Evolutionary conservation across 1,140 invertebrate species (phyloP).

Genomic region (Tyrophagus putrescentiae): DNA sequence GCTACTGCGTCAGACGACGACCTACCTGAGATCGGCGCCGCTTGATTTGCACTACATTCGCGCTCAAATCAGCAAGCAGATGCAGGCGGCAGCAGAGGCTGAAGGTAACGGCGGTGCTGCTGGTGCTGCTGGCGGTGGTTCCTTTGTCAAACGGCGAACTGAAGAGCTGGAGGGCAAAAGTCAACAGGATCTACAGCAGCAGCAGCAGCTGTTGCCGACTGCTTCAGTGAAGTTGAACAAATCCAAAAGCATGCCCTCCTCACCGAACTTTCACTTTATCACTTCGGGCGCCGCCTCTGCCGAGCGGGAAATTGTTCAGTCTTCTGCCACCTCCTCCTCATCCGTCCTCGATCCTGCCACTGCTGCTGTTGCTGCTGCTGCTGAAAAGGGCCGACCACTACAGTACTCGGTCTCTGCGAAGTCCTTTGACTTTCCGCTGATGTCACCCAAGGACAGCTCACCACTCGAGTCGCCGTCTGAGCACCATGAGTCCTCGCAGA

Average conservation of each 20-base stretch:
- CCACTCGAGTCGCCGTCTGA: too few relatives aligned
- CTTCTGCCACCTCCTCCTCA: too few relatives aligned
- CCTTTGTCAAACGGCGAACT: constrained; percentile 62
- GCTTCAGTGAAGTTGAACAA: neutral
- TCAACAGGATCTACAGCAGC: constrained; percentile 33
- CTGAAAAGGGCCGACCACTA: neutral
- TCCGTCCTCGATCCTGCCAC: too few relatives aligned
- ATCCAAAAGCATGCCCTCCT: constrained; percentile 11
- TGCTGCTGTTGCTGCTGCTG: too few relatives aligned
- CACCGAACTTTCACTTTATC: constrained; percentile 13
- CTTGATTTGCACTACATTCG: constrained; percentile 19
- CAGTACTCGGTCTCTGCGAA: neutral
- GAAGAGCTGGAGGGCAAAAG: constrained; percentile 64
- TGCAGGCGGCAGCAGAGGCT: constrained; percentile 20
- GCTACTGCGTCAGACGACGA: constrained; percentile 21
- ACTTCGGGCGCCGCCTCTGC: neutral
- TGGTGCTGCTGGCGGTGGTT: constrained; percentile 32
- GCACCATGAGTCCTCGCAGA: too few relatives aligned
- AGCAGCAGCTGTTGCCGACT: neutral
- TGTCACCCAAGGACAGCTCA: neutral
- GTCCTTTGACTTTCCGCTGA: neutral
- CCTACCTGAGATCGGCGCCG: constrained; percentile 6
- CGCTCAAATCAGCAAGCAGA: constrained; percentile 12
- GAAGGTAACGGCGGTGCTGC: constrained; percentile 24
- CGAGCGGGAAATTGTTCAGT: neutral